Evolutionary conservation across 2,113 vertebrate species (phyloP).

Genomic region (Orientallactaga bullata): DNA sequence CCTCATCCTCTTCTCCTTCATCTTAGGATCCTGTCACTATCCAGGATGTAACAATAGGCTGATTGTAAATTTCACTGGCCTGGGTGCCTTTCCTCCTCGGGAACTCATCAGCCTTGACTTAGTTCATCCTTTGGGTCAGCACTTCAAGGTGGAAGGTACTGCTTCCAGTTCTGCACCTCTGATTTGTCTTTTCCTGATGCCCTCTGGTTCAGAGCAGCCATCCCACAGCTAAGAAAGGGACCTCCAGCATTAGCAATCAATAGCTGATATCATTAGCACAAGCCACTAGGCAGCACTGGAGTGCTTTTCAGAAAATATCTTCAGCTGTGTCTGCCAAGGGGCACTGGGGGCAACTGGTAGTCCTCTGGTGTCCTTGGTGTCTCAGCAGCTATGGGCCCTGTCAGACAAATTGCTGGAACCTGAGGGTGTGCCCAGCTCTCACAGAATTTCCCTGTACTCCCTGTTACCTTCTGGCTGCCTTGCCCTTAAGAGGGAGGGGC

Average conservation of each 20-base stretch:
- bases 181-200: not conserved
- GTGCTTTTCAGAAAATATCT: not conserved
- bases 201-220: not conserved
- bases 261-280: not conserved
- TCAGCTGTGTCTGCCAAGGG: not conserved
- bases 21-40: not conserved
- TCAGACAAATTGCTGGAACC: not conserved
- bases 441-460: not conserved
- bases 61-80: not conserved
- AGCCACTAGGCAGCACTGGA: not conserved
- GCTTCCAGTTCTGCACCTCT: not conserved
- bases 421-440: not conserved
- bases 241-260: not conserved
- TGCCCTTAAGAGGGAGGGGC: not conserved
- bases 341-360: not conserved
- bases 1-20: not conserved
- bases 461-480: not conserved
- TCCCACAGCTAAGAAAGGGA: not conserved
- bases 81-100: not conserved
- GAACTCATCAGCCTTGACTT: not conserved
- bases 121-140: not conserved
- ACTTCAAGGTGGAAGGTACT: not conserved
- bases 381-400: not conserved
- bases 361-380: not conserved
- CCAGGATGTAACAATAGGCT: not conserved